Conservation (phyloP, 2,888 invertebrate species). For the Holacanthella duospinosa region DNA sequence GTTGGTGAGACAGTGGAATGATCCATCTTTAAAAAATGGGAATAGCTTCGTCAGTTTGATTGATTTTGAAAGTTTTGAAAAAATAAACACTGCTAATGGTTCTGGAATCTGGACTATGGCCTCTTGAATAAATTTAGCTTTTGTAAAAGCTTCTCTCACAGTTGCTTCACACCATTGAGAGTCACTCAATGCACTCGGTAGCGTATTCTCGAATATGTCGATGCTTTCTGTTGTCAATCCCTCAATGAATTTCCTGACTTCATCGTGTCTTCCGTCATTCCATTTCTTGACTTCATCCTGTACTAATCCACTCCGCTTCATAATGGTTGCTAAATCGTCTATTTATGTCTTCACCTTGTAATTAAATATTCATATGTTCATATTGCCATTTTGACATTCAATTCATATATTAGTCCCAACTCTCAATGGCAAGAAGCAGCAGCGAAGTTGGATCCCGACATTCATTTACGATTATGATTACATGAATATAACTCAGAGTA, state of each 20-base stretch:
- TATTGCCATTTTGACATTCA: too few relatives aligned
- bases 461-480: too few relatives aligned
- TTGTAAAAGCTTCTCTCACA: constrained; percentile 14
- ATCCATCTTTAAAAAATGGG: neutral
- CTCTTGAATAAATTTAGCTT: constrained; percentile 8
- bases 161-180: constrained; percentile 17
- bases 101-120: neutral
- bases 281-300: too few relatives aligned
- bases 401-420: too few relatives aligned
- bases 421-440: too few relatives aligned
- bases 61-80: neutral
- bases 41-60: neutral
- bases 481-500: too few relatives aligned
- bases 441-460: too few relatives aligned
- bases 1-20: neutral
- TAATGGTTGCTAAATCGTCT: too few relatives aligned
- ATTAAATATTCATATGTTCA: too few relatives aligned
- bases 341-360: too few relatives aligned
- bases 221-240: neutral
- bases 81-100: neutral
- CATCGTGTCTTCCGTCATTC: too few relatives aligned
- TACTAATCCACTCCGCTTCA: neutral
- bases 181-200: constrained; percentile 13
- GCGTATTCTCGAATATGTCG: constrained; percentile 3
- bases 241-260: neutral